Percentiles rank a stretch among this genome's conserved stretches.
Conservation (phyloP, 2,797 vertebrate species). For the Vespertilio murinus region DNA sequence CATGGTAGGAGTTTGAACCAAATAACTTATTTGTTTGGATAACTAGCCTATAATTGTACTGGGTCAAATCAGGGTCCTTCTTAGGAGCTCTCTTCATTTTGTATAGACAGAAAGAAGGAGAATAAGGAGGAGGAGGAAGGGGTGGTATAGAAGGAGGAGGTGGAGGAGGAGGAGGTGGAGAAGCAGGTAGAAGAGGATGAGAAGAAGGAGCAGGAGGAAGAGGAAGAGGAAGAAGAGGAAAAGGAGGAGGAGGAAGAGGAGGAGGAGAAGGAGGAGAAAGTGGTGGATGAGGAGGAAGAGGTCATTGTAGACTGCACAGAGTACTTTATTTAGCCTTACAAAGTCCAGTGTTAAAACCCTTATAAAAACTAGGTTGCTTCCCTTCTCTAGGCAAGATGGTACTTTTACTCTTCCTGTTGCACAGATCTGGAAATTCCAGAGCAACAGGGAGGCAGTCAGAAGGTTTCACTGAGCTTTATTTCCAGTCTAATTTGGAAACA, state of each 20-base stretch:
- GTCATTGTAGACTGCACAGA: not conserved
- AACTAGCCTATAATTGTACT: not conserved
- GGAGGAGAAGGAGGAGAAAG: not conserved
- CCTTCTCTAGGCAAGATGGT: not conserved
- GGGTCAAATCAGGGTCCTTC: not conserved
- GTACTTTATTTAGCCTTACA: not conserved
- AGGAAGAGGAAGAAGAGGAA: too few relatives aligned
- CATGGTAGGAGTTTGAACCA: not conserved
- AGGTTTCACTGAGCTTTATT: not conserved
- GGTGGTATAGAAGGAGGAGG: not conserved
- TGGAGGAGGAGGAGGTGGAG: not conserved
- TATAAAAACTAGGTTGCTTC: constrained; percentile 21
- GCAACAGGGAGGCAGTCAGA: not conserved
- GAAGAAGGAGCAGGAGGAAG: too few relatives aligned
- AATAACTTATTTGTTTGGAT: not conserved
- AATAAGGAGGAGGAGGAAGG: not conserved
- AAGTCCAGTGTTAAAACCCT: not conserved
- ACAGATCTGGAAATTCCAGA: not conserved
- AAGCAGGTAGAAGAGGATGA: too few relatives aligned
- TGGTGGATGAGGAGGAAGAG: not conserved
- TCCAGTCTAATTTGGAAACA: not conserved
- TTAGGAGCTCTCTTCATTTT: not conserved
- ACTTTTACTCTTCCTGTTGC: not conserved
- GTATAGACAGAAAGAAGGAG: not conserved
- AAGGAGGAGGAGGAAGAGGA: rapidly evolving